Percentiles rank a stretch among this genome's conserved stretches.
Evolutionary conservation across 2,888 invertebrate genomes (phyloP).

Genomic region (Tetheella fluctuosa): DNA sequence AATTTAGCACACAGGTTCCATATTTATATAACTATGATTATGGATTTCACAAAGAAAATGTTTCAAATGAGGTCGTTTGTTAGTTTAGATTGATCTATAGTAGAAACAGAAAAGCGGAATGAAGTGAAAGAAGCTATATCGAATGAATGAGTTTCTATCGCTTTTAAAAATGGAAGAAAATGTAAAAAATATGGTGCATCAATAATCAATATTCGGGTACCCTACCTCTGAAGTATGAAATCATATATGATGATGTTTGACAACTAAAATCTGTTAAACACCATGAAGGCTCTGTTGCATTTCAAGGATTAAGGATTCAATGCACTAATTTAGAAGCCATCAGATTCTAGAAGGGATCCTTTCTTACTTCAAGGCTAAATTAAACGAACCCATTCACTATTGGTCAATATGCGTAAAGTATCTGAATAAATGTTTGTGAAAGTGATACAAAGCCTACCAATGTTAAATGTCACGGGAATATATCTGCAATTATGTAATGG

Average conservation of each 20-base stretch:
- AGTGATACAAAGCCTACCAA: slow-evolving; percentile 3
- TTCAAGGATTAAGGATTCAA: background rate
- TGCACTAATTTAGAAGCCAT: background rate
- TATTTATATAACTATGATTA: too few relatives aligned
- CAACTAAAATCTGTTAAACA: background rate
- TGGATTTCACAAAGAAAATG: too few relatives aligned
- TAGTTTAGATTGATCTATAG: too few relatives aligned
- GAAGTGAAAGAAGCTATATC: too few relatives aligned
- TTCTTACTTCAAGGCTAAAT: slow-evolving; percentile 25
- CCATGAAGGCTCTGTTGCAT: background rate
- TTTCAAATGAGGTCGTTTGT: too few relatives aligned
- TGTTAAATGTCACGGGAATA: slow-evolving; percentile 9
- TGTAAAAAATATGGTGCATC: too few relatives aligned
- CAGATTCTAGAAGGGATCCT: slow-evolving; percentile 10
- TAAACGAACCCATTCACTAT: slow-evolving; percentile 28
- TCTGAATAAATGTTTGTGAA: slow-evolving; percentile 4
- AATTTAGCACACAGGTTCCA: too few relatives aligned
- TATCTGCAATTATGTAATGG: background rate
- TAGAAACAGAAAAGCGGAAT: too few relatives aligned
- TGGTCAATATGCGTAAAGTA: slow-evolving; percentile 22
- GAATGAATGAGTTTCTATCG: too few relatives aligned
- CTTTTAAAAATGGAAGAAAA: too few relatives aligned
- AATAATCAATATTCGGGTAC: too few relatives aligned
- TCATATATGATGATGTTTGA: background rate
- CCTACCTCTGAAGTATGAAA: too few relatives aligned